These are phyloP conservation scores for Endotricha flammealis DNA, from an alignment of 2,888 invertebrate genomes.

Conservation along the genomic window DNA sequence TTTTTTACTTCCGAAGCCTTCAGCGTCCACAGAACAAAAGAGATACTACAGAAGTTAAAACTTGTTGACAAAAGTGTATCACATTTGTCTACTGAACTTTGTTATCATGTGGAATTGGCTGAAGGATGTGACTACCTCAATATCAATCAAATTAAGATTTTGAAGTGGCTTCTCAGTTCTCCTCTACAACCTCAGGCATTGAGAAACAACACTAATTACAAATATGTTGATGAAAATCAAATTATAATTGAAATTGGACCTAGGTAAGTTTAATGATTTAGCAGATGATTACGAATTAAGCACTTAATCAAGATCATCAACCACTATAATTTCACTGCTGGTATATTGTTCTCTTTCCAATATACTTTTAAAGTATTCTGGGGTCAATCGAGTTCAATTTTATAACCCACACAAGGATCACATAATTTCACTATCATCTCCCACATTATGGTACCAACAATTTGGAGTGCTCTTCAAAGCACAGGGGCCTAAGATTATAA, in stretches of 20 bases:
- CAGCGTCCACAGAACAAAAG: slow-evolving; percentile 78
- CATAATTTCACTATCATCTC: no score
- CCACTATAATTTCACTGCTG: no score
- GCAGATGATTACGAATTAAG: no score
- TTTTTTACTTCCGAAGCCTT: slow-evolving; percentile 81
- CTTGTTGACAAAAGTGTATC: slow-evolving; percentile 62
- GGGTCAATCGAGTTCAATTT: no score
- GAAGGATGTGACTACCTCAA: slow-evolving; percentile 70
- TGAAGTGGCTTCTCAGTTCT: slow-evolving; percentile 89
- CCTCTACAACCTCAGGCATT: slow-evolving; percentile 81
- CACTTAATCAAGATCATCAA: no score
- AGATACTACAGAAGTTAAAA: slow-evolving; percentile 77
- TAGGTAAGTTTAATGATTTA: slow-evolving; percentile 67
- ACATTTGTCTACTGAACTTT: slow-evolving; percentile 83
- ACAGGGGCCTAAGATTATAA: no score
- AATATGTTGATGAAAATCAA: slow-evolving; percentile 48
- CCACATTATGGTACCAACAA: no score
- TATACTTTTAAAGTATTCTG: no score
- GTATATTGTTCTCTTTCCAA: no score
- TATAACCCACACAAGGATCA: no score
- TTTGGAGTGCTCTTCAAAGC: no score
- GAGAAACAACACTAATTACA: slow-evolving; percentile 70
- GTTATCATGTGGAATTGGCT: slow-evolving; percentile 86
- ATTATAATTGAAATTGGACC: slow-evolving; percentile 92
- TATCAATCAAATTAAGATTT: slow-evolving; percentile 78